Evolutionary conservation across 2,797 vertebrate species (phyloP).

Genomic region (Cetoscarus ocellatus): DNA sequence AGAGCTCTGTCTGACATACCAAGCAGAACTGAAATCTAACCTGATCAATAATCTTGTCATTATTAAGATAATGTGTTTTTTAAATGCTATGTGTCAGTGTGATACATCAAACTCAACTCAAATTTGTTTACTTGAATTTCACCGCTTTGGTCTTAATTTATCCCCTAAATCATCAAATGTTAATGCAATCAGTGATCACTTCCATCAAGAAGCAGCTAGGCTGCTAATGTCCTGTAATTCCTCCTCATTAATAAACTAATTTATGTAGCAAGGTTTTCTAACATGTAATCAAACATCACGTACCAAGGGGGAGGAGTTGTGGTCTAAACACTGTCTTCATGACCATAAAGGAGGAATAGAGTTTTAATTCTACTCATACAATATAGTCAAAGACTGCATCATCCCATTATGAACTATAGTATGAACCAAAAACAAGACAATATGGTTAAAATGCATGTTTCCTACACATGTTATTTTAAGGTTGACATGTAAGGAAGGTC

Average conservation of each 20-base stretch:
- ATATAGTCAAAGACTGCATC: too few relatives aligned
- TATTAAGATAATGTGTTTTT: neutral
- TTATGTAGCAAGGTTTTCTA: slow-evolving; percentile 31
- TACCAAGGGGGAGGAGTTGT: slow-evolving; percentile 5
- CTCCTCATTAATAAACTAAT: slow-evolving; percentile 46
- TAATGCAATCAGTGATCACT: slow-evolving; percentile 25
- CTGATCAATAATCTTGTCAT: neutral
- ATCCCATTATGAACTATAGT: neutral
- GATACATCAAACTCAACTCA: neutral
- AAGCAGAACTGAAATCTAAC: too few relatives aligned
- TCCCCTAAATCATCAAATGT: slow-evolving; percentile 2
- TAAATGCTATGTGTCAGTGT: neutral
- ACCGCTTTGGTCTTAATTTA: slow-evolving; percentile 11
- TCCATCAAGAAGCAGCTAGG: slow-evolving; percentile 27
- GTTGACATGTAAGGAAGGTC: neutral
- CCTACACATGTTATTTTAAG: neutral
- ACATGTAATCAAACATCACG: slow-evolving; percentile 33
- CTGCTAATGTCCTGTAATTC: slow-evolving; percentile 35
- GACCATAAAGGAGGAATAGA: neutral
- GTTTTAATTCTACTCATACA: neutral
- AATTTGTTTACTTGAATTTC: slow-evolving; percentile 8
- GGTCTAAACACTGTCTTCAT: slow-evolving; percentile 12
- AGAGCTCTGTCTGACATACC: neutral
- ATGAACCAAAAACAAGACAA: neutral
- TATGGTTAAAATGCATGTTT: too few relatives aligned